phyloP scores from a whole-genome alignment of 2,113 vertebrate species.

The Dermatemys mawii region DNA sequence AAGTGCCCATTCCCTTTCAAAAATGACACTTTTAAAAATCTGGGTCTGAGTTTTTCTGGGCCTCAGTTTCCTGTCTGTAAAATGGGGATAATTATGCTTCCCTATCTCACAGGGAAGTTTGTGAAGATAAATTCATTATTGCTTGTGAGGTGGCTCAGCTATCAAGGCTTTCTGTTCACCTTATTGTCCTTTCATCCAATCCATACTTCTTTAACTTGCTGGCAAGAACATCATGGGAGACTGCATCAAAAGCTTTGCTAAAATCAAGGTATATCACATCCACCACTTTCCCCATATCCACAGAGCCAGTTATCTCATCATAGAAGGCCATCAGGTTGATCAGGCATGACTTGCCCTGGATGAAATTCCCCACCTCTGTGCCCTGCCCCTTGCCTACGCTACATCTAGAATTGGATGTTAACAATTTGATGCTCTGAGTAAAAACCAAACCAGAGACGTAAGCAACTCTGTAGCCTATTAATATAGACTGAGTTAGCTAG shows the following conservation, averaged over 20 bases:
- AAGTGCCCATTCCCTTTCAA: background rate
- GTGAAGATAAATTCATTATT: background rate
- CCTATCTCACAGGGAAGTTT: background rate
- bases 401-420: background rate
- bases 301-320: too few relatives aligned
- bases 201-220: too few relatives aligned
- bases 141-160: background rate
- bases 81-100: background rate
- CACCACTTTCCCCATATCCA: too few relatives aligned
- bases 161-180: background rate
- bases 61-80: background rate
- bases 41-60: background rate
- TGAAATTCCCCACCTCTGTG: background rate
- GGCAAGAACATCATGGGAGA: too few relatives aligned
- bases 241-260: too few relatives aligned
- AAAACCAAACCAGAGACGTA: conserved; percentile 10
- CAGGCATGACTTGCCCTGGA: too few relatives aligned
- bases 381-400: background rate
- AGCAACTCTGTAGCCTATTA: background rate
- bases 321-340: too few relatives aligned
- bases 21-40: background rate
- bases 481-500: background rate
- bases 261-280: too few relatives aligned
- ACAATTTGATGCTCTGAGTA: background rate
- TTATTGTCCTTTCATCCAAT: too few relatives aligned